Evolutionary conservation across 2,113 vertebrate genomes (phyloP).

Genomic region (Ancistrus triradiatus): DNA sequence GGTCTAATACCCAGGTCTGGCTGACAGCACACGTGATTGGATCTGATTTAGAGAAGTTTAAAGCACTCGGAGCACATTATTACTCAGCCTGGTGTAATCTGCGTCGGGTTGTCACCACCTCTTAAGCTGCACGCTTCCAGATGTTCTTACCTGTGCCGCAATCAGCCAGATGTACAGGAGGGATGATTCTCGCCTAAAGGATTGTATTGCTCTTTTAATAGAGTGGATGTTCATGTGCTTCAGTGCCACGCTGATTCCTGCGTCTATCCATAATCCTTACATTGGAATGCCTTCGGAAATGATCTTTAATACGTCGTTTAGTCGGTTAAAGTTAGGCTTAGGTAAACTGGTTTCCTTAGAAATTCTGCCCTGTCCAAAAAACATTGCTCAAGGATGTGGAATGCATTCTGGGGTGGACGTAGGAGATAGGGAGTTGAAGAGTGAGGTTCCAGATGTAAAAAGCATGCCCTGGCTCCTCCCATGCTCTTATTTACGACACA

Average conservation of each 20-base stretch:
- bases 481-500: no score
- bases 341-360: conserved; percentile 1
- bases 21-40: conserved; percentile 39
- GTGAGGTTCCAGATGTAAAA: not conserved
- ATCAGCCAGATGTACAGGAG: not conserved
- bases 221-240: no score
- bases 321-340: no score
- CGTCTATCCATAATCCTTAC: no score
- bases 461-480: no score
- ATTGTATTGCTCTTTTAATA: no score
- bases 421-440: conserved; percentile 11
- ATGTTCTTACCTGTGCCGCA: conserved; percentile 16
- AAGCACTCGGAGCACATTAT: conserved; percentile 35
- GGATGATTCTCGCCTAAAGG: not conserved
- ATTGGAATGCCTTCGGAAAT: no score
- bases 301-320: no score
- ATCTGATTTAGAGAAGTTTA: conserved; percentile 33
- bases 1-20: conserved; percentile 26
- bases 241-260: no score
- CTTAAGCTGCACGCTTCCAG: conserved; percentile 1
- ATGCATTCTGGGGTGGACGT: conserved; percentile 26
- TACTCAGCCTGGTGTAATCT: conserved; percentile 19
- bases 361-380: not conserved
- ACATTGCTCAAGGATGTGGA: conserved; percentile 17
- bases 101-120: conserved; percentile 22